These are phyloP conservation scores for Pseudorasbora parva DNA, from an alignment of 2,113 vertebrate genomes.

Conservation along the genomic window DNA sequence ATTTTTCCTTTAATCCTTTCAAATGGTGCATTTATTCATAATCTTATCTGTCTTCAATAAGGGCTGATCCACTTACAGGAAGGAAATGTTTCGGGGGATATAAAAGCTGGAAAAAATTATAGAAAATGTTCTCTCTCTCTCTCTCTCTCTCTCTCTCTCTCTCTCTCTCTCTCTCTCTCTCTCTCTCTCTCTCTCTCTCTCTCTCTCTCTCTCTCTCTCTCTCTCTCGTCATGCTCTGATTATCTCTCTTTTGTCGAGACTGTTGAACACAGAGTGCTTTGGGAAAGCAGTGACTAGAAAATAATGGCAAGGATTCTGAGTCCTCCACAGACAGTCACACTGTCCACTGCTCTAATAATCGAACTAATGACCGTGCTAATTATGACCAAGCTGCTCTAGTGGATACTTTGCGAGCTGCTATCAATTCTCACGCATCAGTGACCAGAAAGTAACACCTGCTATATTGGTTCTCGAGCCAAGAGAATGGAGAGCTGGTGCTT, in stretches of 20 bases:
- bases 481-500: background rate
- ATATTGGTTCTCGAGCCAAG: slow-evolving; percentile 33
- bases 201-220: slow-evolving; percentile 57
- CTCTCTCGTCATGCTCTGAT: slow-evolving; percentile 69
- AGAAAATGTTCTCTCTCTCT: slow-evolving; percentile 10
- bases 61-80: slow-evolving; percentile 10
- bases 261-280: slow-evolving; percentile 71
- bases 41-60: slow-evolving; percentile 28
- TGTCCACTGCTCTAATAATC: slow-evolving; percentile 53
- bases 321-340: slow-evolving; percentile 44
- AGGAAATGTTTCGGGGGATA: slow-evolving; percentile 29
- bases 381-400: slow-evolving; percentile 40
- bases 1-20: background rate
- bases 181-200: slow-evolving; percentile 63
- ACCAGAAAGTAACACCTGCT: slow-evolving; percentile 51
- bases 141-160: slow-evolving; percentile 55
- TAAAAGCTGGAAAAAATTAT: slow-evolving; percentile 18
- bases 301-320: slow-evolving; percentile 44
- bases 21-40: slow-evolving; percentile 24
- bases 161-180: slow-evolving; percentile 59
- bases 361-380: slow-evolving; percentile 58
- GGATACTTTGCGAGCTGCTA: slow-evolving; percentile 39
- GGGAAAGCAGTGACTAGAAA: slow-evolving; percentile 63
- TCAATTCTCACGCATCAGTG: slow-evolving; percentile 49
- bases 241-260: slow-evolving; percentile 66